phyloP scores from a whole-genome alignment of 2,888 invertebrate genomes.

The Leucozona laternaria region DNA sequence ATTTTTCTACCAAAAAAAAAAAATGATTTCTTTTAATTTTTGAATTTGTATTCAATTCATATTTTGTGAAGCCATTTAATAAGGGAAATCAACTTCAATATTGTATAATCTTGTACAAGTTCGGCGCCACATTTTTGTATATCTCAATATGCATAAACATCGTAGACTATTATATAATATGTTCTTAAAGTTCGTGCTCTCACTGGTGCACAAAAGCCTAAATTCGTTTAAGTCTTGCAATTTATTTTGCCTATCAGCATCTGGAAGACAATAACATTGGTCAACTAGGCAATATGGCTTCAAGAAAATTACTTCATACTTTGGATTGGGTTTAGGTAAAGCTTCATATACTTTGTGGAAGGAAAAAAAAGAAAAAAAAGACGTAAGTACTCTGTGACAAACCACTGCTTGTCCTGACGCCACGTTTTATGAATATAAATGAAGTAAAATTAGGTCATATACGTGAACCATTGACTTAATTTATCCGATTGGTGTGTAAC shows the following conservation, averaged over 20 bases:
- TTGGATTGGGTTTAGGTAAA: slow-evolving; percentile 18
- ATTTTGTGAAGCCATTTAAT: slow-evolving; percentile 7
- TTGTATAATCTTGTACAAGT: slow-evolving; percentile 16
- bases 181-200: slow-evolving; percentile 54
- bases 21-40: slow-evolving; percentile 30
- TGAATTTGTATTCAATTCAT: slow-evolving; percentile 65
- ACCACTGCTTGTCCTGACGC: slow-evolving; percentile 22
- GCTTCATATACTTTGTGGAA: background rate
- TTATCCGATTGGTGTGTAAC: slow-evolving; percentile 54
- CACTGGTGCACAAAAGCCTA: slow-evolving; percentile 55
- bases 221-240: slow-evolving; percentile 56
- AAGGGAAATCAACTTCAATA: slow-evolving; percentile 15
- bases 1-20: background rate
- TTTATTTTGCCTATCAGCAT: slow-evolving; percentile 59
- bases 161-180: background rate
- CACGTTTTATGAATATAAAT: slow-evolving; percentile 66
- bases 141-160: slow-evolving; percentile 53
- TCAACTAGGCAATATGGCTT: slow-evolving; percentile 23
- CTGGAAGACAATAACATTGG: slow-evolving; percentile 49
- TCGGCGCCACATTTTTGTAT: slow-evolving; percentile 63
- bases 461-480: slow-evolving; percentile 67
- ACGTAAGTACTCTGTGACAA: background rate
- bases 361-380: slow-evolving; percentile 11
- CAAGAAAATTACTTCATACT: slow-evolving; percentile 33
- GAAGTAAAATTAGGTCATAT: slow-evolving; percentile 66